Conservation (phyloP, 2,113 vertebrate species). For the Dromas ardeola region DNA sequence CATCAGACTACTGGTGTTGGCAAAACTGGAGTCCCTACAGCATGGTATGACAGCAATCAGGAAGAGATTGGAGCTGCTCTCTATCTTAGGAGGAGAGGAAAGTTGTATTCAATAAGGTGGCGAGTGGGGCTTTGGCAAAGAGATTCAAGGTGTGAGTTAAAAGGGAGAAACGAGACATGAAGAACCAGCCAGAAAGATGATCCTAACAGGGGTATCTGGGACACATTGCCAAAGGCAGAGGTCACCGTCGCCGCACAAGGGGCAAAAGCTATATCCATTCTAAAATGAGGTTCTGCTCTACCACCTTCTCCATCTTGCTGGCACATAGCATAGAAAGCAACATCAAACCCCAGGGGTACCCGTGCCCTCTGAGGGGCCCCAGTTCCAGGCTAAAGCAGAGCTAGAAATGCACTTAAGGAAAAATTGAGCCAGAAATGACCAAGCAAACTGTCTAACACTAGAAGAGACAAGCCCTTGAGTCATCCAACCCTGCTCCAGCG, state of each 20-base stretch:
- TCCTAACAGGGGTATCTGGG: not conserved
- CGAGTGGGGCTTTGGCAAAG: not conserved
- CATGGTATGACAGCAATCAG: not conserved
- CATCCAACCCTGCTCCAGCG: not conserved
- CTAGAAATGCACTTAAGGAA: not conserved
- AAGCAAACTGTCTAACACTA: not conserved
- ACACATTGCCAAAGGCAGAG: not conserved
- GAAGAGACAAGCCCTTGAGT: not conserved
- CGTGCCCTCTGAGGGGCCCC: not conserved
- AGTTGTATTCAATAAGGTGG: not conserved
- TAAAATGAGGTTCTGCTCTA: not conserved
- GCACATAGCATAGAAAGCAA: not conserved
- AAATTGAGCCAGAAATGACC: not conserved
- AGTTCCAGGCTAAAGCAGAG: not conserved
- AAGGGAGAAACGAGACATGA: rapidly evolving
- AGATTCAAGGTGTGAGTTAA: not conserved
- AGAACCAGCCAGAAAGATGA: not conserved
- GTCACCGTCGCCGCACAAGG: not conserved
- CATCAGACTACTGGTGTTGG: not conserved
- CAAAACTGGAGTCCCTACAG: not conserved
- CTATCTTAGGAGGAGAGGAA: not conserved
- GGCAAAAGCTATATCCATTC: not conserved
- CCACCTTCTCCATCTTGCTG: not conserved
- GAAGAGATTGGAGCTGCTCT: not conserved
- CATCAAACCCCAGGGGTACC: not conserved